Evolutionary conservation across 2,888 invertebrate genomes (phyloP), one percentile per base, ranked within the genome.

Genomic region (Diachrysia chrysitis): DNA sequence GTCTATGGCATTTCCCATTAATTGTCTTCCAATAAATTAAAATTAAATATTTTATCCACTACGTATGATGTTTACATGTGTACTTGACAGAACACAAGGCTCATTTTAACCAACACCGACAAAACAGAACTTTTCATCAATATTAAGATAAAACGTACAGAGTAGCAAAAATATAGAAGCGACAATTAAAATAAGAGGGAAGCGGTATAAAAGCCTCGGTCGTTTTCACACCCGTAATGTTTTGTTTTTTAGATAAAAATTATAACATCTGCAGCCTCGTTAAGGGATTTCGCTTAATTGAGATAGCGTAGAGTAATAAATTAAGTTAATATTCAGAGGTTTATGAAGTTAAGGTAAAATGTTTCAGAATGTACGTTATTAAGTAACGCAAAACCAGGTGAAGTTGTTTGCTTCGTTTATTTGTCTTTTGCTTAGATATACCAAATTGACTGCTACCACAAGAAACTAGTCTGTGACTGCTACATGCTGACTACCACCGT

Each of bases 231-330:
- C 77, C 46, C 51, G 21, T 19, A 35, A 21, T 37, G 60, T 53
- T 62, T 65, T 71, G 21, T 63, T 56, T 71, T 73, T 71, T 71
- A 54, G 48, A 59, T 76, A 59, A 65, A 76, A 62, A 71, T 51
- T 63, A 54, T 53, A 71, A 42, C 19, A 71, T 42, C 71, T 42
- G 71, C 25, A n/a, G 7, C 23, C 66, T 72, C 58, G 63, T 77
- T 66, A 72, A 56, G 53, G 51, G 51, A 58, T 65, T 67, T 46
- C 5, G 42, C 46, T 29, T 58, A 63, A 78, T 78, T 73, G 62
- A 58, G 60, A 68, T 55, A 68, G 54, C 68, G 54, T 5, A 10
- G 23, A 17, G 54, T 58, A 46, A 72, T 67, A 63, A 72, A 64
- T 72, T 66, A 46, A n/a, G n/a, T 63, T 63, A 51, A 51, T 63